These are phyloP conservation scores for Drosophila trapezifrons DNA, from an alignment of 1,140 invertebrate genomes.

Conservation along the genomic window DNA sequence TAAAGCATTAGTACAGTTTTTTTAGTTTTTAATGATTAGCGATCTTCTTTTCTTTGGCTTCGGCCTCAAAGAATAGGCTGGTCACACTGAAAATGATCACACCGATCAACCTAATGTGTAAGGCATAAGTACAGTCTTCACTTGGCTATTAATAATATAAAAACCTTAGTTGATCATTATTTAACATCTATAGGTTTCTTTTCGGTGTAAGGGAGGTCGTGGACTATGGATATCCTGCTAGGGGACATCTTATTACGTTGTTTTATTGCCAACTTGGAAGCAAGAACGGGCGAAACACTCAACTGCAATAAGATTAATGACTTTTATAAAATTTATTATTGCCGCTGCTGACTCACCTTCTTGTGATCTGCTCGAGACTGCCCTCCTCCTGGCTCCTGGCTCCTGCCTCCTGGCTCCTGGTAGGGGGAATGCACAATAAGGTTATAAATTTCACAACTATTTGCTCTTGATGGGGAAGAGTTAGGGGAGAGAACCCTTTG, in stretches of 20 bases:
- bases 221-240: neutral
- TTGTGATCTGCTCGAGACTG: conserved; percentile 30
- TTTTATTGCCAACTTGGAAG: conserved; percentile 75
- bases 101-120: too few relatives aligned
- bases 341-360: conserved; percentile 64
- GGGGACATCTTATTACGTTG: conserved; percentile 78
- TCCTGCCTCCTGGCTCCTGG: neutral
- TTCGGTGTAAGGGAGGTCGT: neutral
- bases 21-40: too few relatives aligned
- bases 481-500: conserved; percentile 33
- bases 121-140: too few relatives aligned
- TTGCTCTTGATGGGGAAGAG: conserved; percentile 11
- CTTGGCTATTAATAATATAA: too few relatives aligned
- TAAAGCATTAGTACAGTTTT: too few relatives aligned
- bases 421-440: conserved; percentile 70
- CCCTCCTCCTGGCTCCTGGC: neutral
- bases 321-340: conserved; percentile 82
- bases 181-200: too few relatives aligned
- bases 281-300: conserved; percentile 38
- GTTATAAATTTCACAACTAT: conserved; percentile 69
- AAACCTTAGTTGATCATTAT: too few relatives aligned
- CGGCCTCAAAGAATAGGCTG: too few relatives aligned
- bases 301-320: conserved; percentile 76
- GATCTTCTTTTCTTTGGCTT: too few relatives aligned
- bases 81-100: too few relatives aligned